A percentile compares a stretch with the other conserved stretches of the same genome.
Evolutionary conservation across 2,888 invertebrate genomes (phyloP).

Genomic region (Drosophila neotestacea): DNA sequence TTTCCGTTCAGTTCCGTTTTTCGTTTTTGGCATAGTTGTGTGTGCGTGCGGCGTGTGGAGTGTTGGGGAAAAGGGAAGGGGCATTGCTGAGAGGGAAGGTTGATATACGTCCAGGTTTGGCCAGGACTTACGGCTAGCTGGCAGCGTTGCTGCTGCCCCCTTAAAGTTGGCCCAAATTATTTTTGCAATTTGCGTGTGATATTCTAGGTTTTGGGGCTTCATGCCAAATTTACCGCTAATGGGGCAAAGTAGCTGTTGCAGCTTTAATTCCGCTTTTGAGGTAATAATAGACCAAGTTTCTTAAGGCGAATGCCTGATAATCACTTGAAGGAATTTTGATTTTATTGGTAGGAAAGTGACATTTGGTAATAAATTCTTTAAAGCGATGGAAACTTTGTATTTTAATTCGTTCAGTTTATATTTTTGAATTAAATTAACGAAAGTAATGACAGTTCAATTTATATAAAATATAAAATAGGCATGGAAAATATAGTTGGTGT

Average conservation of each 20-base stretch:
- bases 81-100: not conserved
- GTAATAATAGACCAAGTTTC: not conserved
- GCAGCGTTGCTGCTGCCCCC: conserved; percentile 34
- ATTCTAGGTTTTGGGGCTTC: conserved; percentile 68
- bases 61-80: not conserved
- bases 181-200: conserved; percentile 76
- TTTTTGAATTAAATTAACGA: no score
- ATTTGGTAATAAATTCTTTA: not conserved
- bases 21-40: conserved; percentile 80
- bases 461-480: no score
- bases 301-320: conserved; percentile 2
- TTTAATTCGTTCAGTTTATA: not conserved
- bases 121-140: conserved; percentile 57
- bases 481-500: no score
- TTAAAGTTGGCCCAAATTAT: conserved; percentile 65
- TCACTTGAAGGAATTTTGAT: not conserved
- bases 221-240: conserved; percentile 36
- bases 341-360: not conserved
- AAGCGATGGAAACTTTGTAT: not conserved
- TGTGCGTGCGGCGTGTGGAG: conserved; percentile 60
- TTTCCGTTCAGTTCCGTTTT: conserved; percentile 54
- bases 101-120: conserved; percentile 36
- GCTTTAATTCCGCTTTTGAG: conserved; percentile 39
- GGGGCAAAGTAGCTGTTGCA: conserved; percentile 16
- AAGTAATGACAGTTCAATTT: no score